Evolutionary conservation across 2,113 vertebrate species (phyloP), one percentile per base, ranked within the genome.

Genomic region (Bos javanicus): DNA sequence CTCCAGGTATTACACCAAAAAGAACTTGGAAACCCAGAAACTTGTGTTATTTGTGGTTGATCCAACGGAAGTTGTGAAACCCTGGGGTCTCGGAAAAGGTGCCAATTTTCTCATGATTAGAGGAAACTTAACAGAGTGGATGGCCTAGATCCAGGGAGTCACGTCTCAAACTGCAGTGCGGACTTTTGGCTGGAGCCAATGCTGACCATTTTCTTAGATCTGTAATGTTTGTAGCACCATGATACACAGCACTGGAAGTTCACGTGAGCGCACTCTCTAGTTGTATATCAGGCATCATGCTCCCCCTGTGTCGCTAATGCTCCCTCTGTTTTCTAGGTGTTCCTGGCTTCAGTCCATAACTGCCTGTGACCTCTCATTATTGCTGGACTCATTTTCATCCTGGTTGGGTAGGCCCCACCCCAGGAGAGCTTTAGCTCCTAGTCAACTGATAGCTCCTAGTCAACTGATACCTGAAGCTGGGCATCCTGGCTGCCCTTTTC

Each of bases 81-180:
- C 98, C 92, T 95, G 92, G 93, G 92, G 97, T 97, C 97, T 98
- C 98, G 98, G 98, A 98, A 98, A 98, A 98, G 96, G 98, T 98
- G 97, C 92, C 97, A 97, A 88, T 96, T 97, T 97, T 97, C 87
- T 97, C 87, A 97, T 96, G 92, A 98, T 98, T 98, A 98, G 90
- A 98, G 85, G 62, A 67, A 13, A 19, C 91, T 97, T 97, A 97
- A 86, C 91, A 82, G 84, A 97, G 81, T 95, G 86, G 76, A 98
- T 97, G 98, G 97, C 97, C 15, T 54, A 94, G 84, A 97, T 98
- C 92, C 97, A 96, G 80, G 97, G 92, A 98, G 60, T 98, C 93
- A 98, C 92, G 96, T 95, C 95, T 97, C 56, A 85, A 80, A 91
- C 15, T 67, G 88, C 90, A 87, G 62, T 19, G 16, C 64, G 74